Percentiles rank a stretch among this genome's conserved stretches.
Evolutionary conservation across 2,113 vertebrate species (phyloP).

Genomic region (Albula glossodonta): DNA sequence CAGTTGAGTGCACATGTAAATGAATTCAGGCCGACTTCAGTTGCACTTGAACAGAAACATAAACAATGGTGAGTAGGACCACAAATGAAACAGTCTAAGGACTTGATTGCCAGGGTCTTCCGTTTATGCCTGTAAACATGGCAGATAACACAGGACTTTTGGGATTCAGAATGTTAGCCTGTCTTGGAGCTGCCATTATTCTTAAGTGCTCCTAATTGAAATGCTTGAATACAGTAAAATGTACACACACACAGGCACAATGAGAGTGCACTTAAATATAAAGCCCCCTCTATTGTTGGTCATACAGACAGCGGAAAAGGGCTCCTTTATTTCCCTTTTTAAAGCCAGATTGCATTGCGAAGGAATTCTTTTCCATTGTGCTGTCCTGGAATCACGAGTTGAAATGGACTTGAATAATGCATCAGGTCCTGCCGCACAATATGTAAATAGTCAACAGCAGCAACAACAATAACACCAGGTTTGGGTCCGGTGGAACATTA

Average conservation of each 20-base stretch:
- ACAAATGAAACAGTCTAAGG: not conserved
- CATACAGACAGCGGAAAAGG: slow-evolving; percentile 54
- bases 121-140: not conserved
- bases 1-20: slow-evolving; percentile 1
- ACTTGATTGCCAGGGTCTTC: not conserved
- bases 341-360: slow-evolving; percentile 55
- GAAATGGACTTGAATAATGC: slow-evolving; percentile 70
- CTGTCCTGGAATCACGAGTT: slow-evolving; percentile 61
- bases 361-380: slow-evolving; percentile 67
- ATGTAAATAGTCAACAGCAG: slow-evolving; percentile 74
- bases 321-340: slow-evolving; percentile 47
- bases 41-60: not conserved
- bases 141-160: not conserved
- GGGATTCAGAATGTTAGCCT: not conserved
- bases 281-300: slow-evolving; percentile 61
- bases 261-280: slow-evolving; percentile 51
- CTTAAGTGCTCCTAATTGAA: slow-evolving; percentile 66
- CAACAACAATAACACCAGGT: slow-evolving; percentile 66
- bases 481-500: slow-evolving; percentile 60
- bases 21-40: not conserved
- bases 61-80: not conserved
- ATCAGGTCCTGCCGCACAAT: slow-evolving; percentile 64
- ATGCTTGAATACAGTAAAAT: slow-evolving; percentile 62
- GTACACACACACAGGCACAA: slow-evolving; percentile 53
- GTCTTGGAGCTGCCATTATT: slow-evolving; percentile 51